Evolutionary conservation across 2,113 vertebrate genomes (phyloP), one percentile per base, ranked within the genome.

Genomic region (Hipposideros armiger): DNA sequence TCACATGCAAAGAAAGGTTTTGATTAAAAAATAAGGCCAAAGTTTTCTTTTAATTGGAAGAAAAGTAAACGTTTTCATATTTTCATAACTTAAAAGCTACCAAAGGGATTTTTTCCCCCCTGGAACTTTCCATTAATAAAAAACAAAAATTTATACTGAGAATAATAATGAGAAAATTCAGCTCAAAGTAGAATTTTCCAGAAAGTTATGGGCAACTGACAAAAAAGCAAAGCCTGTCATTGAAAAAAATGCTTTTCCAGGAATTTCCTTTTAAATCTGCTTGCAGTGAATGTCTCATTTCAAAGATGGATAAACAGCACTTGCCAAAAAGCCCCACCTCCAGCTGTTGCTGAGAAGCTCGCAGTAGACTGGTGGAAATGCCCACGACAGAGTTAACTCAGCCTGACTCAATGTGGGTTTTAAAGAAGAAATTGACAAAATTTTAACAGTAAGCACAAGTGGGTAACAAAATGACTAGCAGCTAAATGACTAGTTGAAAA

Each of bases 121-220:
- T n/a, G 5, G 10, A 94, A 97, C 77, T 97, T 97, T 94, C 96
- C 95, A 96, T 96, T 85, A 97, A 95, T 95, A 54, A 88, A 94
- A 92, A 89, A 58, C 69, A 96, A 95, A 92, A 97, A 85, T 64
- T 87, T 78, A 50, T 47, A 89, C 11, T 94, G 67, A 97, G 96
- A 97, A 95, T 95, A 94, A 80, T 96, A 95, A 92, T 93, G 92
- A 97, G 84, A 94, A 88, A 90, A 94, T 93, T 95, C 4, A 93
- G 45, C 60, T 54, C 11, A 92, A 94, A 40, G 58, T 56, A 87
- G 60, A 87, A 93, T 92, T 97, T 97, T 97, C 91, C 92, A 97
- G 85, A 98, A 97, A 97, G 95, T 92, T 90, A 95, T 67, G 66
- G 90, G 95, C 42, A 95, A 95, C 30, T 90, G 50, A 95, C 58